A percentile compares a stretch with the other conserved stretches of the same genome.
These are phyloP conservation scores for Sarcophaga carnaria DNA, from an alignment of 2,888 invertebrate genomes.

Conservation along the genomic window DNA sequence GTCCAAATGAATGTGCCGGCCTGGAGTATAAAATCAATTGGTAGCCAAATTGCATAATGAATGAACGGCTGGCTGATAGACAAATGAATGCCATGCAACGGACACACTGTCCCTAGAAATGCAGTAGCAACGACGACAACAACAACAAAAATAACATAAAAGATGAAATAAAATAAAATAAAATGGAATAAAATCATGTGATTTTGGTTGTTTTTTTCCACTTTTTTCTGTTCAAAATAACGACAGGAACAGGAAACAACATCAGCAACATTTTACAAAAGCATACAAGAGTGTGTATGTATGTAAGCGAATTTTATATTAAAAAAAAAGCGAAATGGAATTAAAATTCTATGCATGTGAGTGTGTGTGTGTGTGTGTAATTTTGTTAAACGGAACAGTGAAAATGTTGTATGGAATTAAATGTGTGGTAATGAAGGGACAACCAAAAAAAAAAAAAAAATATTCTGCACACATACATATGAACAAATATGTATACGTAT, in stretches of 20 bases:
- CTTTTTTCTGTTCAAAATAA: not conserved
- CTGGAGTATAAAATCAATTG: conserved; percentile 60
- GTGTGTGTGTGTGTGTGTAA: too few relatives aligned
- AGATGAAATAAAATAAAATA: not conserved
- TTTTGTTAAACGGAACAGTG: conserved; percentile 13
- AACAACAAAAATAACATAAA: not conserved
- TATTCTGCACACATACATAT: conserved; percentile 32
- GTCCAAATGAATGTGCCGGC: conserved; percentile 53
- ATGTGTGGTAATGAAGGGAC: conserved; percentile 68
- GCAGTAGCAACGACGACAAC: not conserved
- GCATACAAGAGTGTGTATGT: not conserved
- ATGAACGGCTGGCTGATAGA: conserved; percentile 56
- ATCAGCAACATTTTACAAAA: conserved; percentile 56
- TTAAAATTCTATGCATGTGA: conserved; percentile 22
- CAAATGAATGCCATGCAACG: conserved; percentile 20
- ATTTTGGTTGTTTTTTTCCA: not conserved
- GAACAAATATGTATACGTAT: conserved; percentile 12
- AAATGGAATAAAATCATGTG: conserved; percentile 30
- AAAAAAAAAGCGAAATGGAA: conserved; percentile 10
- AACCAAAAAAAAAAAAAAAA: conserved; percentile 53
- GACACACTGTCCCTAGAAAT: conserved; percentile 15
- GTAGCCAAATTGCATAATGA: conserved; percentile 69
- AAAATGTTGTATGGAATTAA: conserved; percentile 70
- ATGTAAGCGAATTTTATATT: conserved; percentile 12
- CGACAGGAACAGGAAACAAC: conserved; percentile 65